A percentile compares a stretch with the other conserved stretches of the same genome.
These are phyloP conservation scores for Oenanthe melanoleuca DNA, from an alignment of 2,113 vertebrate species.

Conservation along the genomic window DNA sequence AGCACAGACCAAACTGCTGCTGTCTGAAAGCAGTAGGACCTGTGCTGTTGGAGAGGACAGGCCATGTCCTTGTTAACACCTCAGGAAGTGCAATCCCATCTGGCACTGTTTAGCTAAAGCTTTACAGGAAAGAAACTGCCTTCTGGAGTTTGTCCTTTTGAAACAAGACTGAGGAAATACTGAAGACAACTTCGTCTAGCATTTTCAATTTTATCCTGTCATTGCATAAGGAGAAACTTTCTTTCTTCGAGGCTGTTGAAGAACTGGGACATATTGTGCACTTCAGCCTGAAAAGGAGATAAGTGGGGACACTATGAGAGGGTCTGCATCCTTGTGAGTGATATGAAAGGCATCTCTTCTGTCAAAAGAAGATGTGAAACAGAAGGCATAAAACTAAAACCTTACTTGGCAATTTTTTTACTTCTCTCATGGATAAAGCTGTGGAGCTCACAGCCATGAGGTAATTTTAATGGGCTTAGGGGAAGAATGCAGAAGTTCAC, in stretches of 20 bases:
- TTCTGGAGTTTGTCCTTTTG: slow-evolving; percentile 29
- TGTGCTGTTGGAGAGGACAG: neutral
- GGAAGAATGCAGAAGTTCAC: neutral
- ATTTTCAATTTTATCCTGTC: neutral
- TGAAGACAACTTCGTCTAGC: neutral
- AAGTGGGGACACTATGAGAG: neutral
- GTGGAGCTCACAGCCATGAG: neutral
- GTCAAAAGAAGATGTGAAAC: neutral
- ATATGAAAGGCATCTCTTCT: neutral
- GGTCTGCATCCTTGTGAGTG: neutral
- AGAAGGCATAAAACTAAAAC: neutral
- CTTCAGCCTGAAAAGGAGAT: neutral
- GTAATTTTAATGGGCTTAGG: neutral
- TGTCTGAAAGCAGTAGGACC: neutral
- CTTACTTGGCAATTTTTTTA: neutral
- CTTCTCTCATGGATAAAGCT: neutral
- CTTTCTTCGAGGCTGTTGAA: neutral
- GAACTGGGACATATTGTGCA: neutral
- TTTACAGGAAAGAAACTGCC: slow-evolving; percentile 7
- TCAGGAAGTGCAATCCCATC: slow-evolving; percentile 43
- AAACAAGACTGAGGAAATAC: neutral
- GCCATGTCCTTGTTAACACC: slow-evolving; percentile 44
- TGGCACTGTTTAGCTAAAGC: slow-evolving; percentile 16
- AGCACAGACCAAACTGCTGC: neutral
- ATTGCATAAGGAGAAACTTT: neutral